Percentiles rank a stretch among this genome's conserved stretches.
Conservation (phyloP, 2,797 vertebrate genomes). For the Rousettus madagascariensis region DNA sequence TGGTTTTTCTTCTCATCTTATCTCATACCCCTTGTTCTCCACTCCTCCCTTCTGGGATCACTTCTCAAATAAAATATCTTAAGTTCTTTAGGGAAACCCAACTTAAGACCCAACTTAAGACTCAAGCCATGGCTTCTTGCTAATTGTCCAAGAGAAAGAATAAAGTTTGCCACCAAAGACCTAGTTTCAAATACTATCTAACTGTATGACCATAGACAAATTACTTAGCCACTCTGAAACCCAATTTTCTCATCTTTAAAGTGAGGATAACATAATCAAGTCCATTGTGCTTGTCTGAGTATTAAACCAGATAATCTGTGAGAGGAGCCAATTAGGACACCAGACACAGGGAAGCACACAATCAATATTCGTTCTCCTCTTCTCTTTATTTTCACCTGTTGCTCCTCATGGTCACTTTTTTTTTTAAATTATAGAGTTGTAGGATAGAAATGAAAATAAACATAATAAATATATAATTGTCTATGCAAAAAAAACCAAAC, state of each 20-base stretch:
- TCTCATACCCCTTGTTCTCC: not conserved
- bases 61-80: constrained; percentile 30
- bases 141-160: not conserved
- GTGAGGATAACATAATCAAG: no score
- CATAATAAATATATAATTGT: not conserved
- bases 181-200: not conserved
- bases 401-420: not conserved
- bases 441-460: not conserved
- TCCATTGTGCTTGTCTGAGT: not conserved
- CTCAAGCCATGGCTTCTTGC: not conserved
- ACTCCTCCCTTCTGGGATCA: not conserved
- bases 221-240: not conserved
- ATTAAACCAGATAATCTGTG: not conserved
- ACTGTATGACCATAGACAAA: not conserved
- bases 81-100: not conserved
- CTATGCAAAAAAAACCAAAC: not conserved
- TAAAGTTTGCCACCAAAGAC: not conserved
- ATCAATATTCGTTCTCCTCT: not conserved
- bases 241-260: not conserved
- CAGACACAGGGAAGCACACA: no score
- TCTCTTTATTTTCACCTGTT: not conserved
- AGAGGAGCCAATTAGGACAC: rapidly evolving
- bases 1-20: not conserved
- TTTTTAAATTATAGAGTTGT: not conserved
- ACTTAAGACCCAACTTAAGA: not conserved